phyloP scores from a whole-genome alignment of 2,797 vertebrate species.

The Thaleichthys pacificus region DNA sequence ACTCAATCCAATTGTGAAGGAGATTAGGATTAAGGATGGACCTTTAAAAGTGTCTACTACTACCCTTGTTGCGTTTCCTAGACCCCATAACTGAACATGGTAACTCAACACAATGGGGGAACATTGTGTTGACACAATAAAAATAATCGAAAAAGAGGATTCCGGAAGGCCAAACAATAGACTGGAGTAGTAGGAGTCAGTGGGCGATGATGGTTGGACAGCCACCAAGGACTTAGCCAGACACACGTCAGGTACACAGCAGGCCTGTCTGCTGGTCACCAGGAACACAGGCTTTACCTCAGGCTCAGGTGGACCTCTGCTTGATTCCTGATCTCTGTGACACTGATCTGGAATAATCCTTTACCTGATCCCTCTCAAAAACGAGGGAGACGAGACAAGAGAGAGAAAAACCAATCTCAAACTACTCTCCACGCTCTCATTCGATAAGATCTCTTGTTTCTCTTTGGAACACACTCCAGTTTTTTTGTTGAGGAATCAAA shows the following conservation, averaged over 20 bases:
- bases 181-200: background rate
- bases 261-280: background rate
- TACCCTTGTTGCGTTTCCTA: background rate
- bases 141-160: too few relatives aligned
- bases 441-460: background rate
- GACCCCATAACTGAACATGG: background rate
- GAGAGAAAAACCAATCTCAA: constrained; percentile 17
- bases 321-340: constrained; percentile 37
- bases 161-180: background rate
- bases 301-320: constrained; percentile 12
- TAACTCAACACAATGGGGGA: background rate
- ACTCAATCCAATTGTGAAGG: background rate
- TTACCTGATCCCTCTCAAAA: constrained; percentile 24
- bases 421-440: constrained; percentile 7
- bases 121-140: too few relatives aligned
- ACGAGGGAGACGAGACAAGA: constrained; percentile 9
- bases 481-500: background rate
- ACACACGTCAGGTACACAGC: background rate
- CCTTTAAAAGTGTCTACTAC: too few relatives aligned
- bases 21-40: constrained; percentile 7
- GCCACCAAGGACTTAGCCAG: background rate
- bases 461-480: too few relatives aligned
- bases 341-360: constrained; percentile 21
- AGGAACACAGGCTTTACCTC: constrained; percentile 5
- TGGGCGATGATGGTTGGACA: background rate